These are phyloP conservation scores for Perizoma flavofasciatum DNA, from an alignment of 2,888 invertebrate genomes.

Conservation along the genomic window DNA sequence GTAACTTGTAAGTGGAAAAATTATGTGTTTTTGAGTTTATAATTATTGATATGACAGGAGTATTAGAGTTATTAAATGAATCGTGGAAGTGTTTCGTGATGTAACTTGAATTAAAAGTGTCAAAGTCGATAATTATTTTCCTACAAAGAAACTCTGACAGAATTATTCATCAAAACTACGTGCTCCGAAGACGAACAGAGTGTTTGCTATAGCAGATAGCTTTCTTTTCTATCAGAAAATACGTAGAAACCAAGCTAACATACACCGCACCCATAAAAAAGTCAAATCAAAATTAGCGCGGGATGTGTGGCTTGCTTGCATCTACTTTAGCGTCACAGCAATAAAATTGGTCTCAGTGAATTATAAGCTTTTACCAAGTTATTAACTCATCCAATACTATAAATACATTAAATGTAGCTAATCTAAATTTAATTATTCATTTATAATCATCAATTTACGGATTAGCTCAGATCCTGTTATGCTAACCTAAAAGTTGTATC, in stretches of 20 bases:
- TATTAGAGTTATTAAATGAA: neutral
- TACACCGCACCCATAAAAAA: slow-evolving; percentile 3
- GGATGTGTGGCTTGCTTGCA: slow-evolving; percentile 62
- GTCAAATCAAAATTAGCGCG: slow-evolving; percentile 66
- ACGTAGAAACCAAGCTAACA: slow-evolving; percentile 8
- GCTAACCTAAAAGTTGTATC: slow-evolving; percentile 70
- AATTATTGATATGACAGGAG: neutral
- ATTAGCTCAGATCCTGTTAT: slow-evolving; percentile 35
- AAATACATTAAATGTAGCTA: neutral
- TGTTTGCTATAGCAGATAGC: neutral
- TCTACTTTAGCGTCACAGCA: slow-evolving; percentile 61
- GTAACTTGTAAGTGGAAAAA: slow-evolving; percentile 47
- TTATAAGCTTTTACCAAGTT: neutral
- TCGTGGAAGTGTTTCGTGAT: slow-evolving; percentile 13
- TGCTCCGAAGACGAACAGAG: neutral
- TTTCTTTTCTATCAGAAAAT: neutral
- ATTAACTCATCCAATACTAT: neutral
- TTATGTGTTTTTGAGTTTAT: slow-evolving; percentile 1
- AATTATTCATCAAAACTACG: slow-evolving; percentile 14
- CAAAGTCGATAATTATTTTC: slow-evolving; percentile 15
- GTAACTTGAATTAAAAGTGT: slow-evolving; percentile 8
- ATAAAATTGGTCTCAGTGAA: slow-evolving; percentile 35
- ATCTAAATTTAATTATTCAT: neutral
- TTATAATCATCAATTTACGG: slow-evolving; percentile 1
- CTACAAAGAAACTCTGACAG: slow-evolving; percentile 24